Evolutionary conservation across 23 tunicate species (phyloP), one percentile per base, ranked within the genome.

Genomic region (Halocynthia aurantium): DNA sequence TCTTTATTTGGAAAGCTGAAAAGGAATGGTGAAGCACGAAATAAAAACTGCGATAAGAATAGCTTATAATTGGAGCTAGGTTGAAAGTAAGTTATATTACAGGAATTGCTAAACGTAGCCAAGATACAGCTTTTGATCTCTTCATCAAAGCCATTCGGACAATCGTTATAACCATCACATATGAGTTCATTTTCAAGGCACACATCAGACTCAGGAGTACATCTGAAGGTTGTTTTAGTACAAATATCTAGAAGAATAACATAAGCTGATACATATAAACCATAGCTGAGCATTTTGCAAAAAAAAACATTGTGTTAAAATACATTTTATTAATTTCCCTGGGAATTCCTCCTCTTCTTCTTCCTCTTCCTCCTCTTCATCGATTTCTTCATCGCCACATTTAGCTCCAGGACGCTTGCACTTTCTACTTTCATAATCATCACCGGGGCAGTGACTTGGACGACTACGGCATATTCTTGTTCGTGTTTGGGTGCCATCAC

Each of bases 81-180:
- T 73, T 53, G 52, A 10, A 53, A 73, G 52, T 13, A 51, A 73
- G 69, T n/a, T 9, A 67, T 8, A 12, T 73, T 74, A 82, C 86
- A 56, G 10, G 64, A 55, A 51, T 82, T 82, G 53, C 57, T 57
- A 54, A 40, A 52, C 15, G 44, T 53, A 57, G 82, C 83, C 4
- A 71, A 76, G 7, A 79, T 21, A 67, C 96, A 90, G 73, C 76
- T 81, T 0, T 63, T 40, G 17, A 52, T 76, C 1, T 67, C 55
- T 77, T 90, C 96, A 81, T 90, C 96, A 55, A 51, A 54, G 10
- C 82, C 84, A 54, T 57, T 54, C 11, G 89, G 80, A 53, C 96
- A 90, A 62, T 90, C 96, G 5, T 57, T 51, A 76, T 71, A 81
- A 7, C 96, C 96, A 76, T 90, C 89, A 55, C 96, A 90, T 31